These are phyloP conservation scores for Drosophila kurseongensis DNA, from an alignment of 1,140 invertebrate species.

Conservation along the genomic window DNA sequence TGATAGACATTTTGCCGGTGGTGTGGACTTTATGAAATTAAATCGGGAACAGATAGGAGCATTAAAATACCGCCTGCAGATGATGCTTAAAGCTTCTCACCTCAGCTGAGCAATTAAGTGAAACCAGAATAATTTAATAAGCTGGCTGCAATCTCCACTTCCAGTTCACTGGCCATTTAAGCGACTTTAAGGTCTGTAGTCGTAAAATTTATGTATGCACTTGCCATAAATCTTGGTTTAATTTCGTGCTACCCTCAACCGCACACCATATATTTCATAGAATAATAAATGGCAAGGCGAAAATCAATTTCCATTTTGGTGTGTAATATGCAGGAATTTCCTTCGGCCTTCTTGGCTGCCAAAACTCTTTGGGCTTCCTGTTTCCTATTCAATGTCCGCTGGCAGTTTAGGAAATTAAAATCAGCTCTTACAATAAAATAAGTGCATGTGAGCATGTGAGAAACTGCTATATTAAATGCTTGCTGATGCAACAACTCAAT, in stretches of 20 bases:
- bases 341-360: constrained; percentile 9
- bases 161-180: constrained; percentile 9
- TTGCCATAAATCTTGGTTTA: constrained; percentile 60
- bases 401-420: constrained; percentile 67
- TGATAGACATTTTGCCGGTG: constrained; percentile 55
- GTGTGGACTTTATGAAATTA: constrained; percentile 52
- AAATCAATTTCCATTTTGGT: constrained; percentile 70
- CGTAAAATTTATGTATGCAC: constrained; percentile 22
- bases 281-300: constrained; percentile 61
- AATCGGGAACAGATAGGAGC: constrained; percentile 28
- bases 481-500: constrained; percentile 39
- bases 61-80: constrained; percentile 5
- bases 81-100: constrained; percentile 12
- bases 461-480: constrained; percentile 39
- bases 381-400: constrained; percentile 37
- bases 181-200: constrained; percentile 26
- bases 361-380: constrained; percentile 9
- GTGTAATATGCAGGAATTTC: constrained; percentile 45
- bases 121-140: neutral
- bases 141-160: constrained; percentile 16
- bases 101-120: constrained; percentile 24
- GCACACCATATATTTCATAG: constrained; percentile 51
- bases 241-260: constrained; percentile 43
- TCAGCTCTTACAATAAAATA: constrained; percentile 34
- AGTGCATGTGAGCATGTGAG: constrained; percentile 6